phyloP scores from a whole-genome alignment of 2,113 vertebrate genomes.

The Xiphorhynchus elegans region DNA sequence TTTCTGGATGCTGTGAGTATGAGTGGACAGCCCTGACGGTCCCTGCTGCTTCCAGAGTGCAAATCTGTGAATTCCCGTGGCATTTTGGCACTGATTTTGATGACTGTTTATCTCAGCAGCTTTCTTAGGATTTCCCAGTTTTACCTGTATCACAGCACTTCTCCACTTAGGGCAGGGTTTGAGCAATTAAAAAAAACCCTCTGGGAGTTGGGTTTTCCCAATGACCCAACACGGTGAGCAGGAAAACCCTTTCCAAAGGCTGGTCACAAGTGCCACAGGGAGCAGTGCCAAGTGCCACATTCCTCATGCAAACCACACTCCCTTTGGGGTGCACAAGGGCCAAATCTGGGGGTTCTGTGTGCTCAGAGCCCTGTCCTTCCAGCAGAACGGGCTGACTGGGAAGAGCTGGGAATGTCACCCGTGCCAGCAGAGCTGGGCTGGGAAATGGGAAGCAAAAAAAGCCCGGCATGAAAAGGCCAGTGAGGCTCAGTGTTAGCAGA shows the following conservation, averaged over 20 bases:
- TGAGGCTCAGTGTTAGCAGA: not conserved
- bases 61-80: not conserved
- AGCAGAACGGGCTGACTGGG: accelerated
- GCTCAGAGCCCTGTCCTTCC: not conserved
- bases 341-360: not conserved
- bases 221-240: not conserved
- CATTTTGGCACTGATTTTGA: not conserved
- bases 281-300: not conserved
- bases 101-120: not conserved
- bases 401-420: not conserved
- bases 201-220: not conserved
- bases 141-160: not conserved
- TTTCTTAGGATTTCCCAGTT: not conserved
- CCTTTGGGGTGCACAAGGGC: not conserved
- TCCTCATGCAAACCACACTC: not conserved
- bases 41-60: not conserved
- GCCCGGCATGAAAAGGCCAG: not conserved
- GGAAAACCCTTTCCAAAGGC: not conserved
- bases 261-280: not conserved
- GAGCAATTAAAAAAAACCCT: not conserved
- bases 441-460: not conserved
- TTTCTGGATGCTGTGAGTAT: not conserved
- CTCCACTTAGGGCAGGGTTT: not conserved
- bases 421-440: not conserved
- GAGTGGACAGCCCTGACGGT: not conserved